Base-by-base conservation (phyloP, 2,797 vertebrate genomes). In the Triplophysa bombifrons region DNA sequence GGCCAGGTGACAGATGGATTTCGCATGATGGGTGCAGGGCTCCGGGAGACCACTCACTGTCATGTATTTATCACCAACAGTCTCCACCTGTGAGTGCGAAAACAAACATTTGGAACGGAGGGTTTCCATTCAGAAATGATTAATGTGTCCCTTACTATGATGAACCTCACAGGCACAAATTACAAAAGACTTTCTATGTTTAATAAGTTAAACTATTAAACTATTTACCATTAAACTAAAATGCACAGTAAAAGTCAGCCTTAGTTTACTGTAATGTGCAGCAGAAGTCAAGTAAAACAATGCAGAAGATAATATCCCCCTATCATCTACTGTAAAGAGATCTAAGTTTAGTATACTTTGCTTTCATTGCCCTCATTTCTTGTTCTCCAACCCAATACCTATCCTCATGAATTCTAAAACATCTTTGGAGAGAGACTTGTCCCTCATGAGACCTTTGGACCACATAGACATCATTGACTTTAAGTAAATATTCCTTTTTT, bases 61-160 rank as follows among this genome's bases (percentile, higher is more conserved):
- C 98, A 99, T 99, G 77, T 99, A 99, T 83, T 99, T 99, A 87
- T 99, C 98, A 11, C 98, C 98, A 63, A 99, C 97, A 0, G 98
- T 99, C 91, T 99, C 98, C 90, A 99, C 98, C 98, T 99, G 89
- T 41, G 8, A 66, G 2, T 22, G 14, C 71, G 53, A 1, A 71
- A 44, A 78, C 20, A 71, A 19, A 69, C 14, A 46, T 69, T 60
- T 60, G 13, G 50, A 34, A 76, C 51, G 34, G 65, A 48, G 27
- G 14, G 20, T 46, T 46, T 46, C 13, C 46, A 48, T 13, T 63
- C 3, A n/a, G 17, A 61, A 71, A 64, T 53, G 6, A 19, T 46
- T 41, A 3, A 50, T 68, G 50, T 68, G 51, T 12, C 22, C 30
- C 22, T 14, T 50, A 65, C 66, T 38, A 22, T 77, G 3, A 69